phyloP scores from a whole-genome alignment of 1,140 invertebrate genomes.

The Platorchestia sp. region DNA sequence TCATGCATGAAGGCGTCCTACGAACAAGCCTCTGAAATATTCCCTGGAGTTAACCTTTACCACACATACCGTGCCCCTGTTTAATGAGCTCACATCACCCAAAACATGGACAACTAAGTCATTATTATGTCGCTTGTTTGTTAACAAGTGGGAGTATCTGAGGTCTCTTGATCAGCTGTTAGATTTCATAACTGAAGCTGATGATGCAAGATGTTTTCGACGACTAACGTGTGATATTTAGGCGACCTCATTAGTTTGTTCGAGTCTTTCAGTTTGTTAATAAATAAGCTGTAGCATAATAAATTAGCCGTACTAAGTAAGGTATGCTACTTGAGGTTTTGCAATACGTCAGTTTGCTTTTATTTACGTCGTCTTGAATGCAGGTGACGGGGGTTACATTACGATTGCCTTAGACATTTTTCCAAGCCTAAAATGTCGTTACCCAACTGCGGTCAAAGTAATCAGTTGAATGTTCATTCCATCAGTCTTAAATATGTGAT shows the following conservation, averaged over 20 bases:
- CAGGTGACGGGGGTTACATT: not conserved
- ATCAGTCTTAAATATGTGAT: not conserved
- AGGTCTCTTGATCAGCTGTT: not conserved
- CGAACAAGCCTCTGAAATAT: too few species aligned
- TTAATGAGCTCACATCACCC: too few species aligned
- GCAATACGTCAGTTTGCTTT: not conserved
- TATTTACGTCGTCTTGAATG: not conserved
- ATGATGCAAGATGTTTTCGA: not conserved
- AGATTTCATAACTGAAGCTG: not conserved
- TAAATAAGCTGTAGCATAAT: too few species aligned
- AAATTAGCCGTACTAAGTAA: not conserved
- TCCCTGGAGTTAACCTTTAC: too few species aligned
- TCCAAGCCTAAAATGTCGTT: not conserved
- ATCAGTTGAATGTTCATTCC: not conserved
- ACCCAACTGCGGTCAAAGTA: not conserved
- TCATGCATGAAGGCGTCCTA: too few species aligned
- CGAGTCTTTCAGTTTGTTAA: not conserved
- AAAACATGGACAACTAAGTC: too few species aligned
- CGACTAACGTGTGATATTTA: not conserved
- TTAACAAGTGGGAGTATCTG: not conserved
- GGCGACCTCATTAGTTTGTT: not conserved
- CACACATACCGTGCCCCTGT: too few species aligned
- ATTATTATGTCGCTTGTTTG: too few species aligned
- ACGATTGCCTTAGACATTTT: not conserved
- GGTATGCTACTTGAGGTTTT: not conserved